Base-by-base conservation (phyloP, 2,797 vertebrate species). In the Rhynchonycteris naso region DNA sequence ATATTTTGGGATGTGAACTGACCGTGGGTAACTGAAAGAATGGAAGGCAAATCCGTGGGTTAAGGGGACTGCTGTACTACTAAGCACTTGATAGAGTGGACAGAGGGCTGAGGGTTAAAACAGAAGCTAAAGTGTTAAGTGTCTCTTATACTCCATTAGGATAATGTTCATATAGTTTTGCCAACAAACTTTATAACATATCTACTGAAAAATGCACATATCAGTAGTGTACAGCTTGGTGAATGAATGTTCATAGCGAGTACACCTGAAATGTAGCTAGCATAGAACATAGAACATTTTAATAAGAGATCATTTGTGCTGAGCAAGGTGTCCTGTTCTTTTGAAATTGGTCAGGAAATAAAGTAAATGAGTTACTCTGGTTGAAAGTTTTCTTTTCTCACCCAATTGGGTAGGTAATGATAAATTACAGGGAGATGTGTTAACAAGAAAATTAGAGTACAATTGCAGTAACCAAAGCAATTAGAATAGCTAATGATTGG, bases 391-490 rank as follows among this genome's bases (percentile, higher is more conserved):
- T 76, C 50, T 74, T 22, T 61, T 58, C 56, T 59, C n/a, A 54
- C 38, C 16, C 33, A 82, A 26, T 7, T 9, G 82, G 50, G 26
- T 72, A 90, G 50, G 21, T 72, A 22, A 38, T 93, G 24, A 30
- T 71, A 66, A n/a, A 28, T 81, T 72, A 35, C n/a, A 22, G n/a
- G 54, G 28, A n/a, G 10, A 26, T 76, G 14, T 79, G 12, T 65
- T 78, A 71, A 90, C 71, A 95, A 83, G 58, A 78, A 91, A 88
- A 72, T 78, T 78, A 80, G 43, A 74, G 28, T 68, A 83, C 50
- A 74, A 7, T 33, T 96, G 16, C 66, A 78, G 72, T 71, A 76
- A 58, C 24, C 58, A 91, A 75, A 85, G 38, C n/a, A 82, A 72
- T 91, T 78, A 66, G 35, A 93, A 30, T 82, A 71, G 54, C 15